phyloP scores from a whole-genome alignment of 2,888 invertebrate species.

The Stenichneumon culpator region DNA sequence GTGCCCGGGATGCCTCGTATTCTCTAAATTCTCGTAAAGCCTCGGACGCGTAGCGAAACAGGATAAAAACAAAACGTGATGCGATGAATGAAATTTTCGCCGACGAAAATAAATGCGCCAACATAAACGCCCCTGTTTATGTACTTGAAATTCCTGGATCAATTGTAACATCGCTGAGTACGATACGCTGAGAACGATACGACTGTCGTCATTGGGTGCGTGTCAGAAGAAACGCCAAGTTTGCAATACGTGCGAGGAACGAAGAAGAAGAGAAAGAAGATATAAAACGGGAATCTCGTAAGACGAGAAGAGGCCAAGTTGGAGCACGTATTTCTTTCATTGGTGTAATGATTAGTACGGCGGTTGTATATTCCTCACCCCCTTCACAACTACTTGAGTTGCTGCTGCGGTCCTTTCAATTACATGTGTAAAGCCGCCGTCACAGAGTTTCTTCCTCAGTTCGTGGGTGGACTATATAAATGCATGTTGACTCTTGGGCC shows the following conservation, averaged over 20 bases:
- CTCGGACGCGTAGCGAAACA: not conserved
- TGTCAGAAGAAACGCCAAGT: slow-evolving; percentile 24
- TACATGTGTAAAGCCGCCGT: slow-evolving; percentile 74
- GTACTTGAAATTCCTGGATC: slow-evolving; percentile 15
- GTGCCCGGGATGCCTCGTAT: not conserved
- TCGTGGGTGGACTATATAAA: slow-evolving; percentile 73
- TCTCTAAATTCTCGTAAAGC: slow-evolving; percentile 5
- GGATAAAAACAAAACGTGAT: not conserved
- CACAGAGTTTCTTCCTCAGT: slow-evolving; percentile 67
- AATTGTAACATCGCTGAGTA: not conserved
- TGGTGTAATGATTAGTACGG: slow-evolving; percentile 74
- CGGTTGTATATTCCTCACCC: slow-evolving; percentile 63
- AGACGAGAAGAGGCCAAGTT: slow-evolving; percentile 75
- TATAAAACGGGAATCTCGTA: slow-evolving; percentile 72
- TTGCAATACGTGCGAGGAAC: not conserved
- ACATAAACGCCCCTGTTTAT: not conserved
- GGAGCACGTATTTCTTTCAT: slow-evolving; percentile 76
- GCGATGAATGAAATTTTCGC: slow-evolving; percentile 1
- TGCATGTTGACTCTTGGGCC: slow-evolving; percentile 49
- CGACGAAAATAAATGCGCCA: not conserved
- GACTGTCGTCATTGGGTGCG: not conserved
- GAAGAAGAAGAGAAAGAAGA: slow-evolving; percentile 11
- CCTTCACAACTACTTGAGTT: slow-evolving; percentile 40
- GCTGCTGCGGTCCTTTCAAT: slow-evolving; percentile 50
- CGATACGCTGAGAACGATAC: too few species aligned